Conservation (phyloP, 2,888 invertebrate genomes). For the Drosophila birchii region DNA sequence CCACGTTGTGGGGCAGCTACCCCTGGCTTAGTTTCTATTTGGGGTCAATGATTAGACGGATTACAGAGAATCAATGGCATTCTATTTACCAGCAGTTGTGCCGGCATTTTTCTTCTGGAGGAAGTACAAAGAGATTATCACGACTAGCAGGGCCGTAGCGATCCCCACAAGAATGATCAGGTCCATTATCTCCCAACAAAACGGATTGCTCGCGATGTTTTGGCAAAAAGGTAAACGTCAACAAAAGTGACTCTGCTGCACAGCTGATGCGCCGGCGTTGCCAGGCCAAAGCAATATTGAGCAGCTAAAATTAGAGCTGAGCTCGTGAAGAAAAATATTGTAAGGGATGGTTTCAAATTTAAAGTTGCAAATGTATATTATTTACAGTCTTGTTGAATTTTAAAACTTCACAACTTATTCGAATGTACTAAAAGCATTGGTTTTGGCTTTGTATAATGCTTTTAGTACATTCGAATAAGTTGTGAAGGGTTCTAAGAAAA, state of each 20-base stretch:
- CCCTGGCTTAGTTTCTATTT: conserved; percentile 59
- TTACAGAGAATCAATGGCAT: background rate
- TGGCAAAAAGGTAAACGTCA: conserved; percentile 76
- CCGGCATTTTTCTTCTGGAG: conserved; percentile 75
- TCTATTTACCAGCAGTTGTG: conserved; percentile 44
- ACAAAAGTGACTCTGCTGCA: conserved; percentile 44
- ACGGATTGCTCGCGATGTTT: conserved; percentile 28
- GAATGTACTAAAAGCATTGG: too few relatives aligned
- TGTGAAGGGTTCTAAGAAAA: too few relatives aligned
- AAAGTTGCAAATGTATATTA: background rate
- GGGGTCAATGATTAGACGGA: conserved; percentile 13
- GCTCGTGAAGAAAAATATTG: background rate
- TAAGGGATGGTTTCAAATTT: too few relatives aligned
- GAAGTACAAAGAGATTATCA: conserved; percentile 83
- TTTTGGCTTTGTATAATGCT: too few relatives aligned
- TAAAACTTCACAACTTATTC: too few relatives aligned
- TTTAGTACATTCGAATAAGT: background rate
- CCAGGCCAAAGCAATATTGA: conserved; percentile 25
- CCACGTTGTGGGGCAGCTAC: conserved; percentile 73
- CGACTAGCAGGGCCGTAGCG: conserved; percentile 83
- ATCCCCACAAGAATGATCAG: conserved; percentile 85
- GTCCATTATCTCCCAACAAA: conserved; percentile 83
- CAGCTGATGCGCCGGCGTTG: conserved; percentile 37
- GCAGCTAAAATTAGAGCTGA: background rate
- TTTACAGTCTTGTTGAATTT: background rate